These are phyloP conservation scores for Garrulus glandarius DNA, from an alignment of 2,797 vertebrate species.

Conservation along the genomic window DNA sequence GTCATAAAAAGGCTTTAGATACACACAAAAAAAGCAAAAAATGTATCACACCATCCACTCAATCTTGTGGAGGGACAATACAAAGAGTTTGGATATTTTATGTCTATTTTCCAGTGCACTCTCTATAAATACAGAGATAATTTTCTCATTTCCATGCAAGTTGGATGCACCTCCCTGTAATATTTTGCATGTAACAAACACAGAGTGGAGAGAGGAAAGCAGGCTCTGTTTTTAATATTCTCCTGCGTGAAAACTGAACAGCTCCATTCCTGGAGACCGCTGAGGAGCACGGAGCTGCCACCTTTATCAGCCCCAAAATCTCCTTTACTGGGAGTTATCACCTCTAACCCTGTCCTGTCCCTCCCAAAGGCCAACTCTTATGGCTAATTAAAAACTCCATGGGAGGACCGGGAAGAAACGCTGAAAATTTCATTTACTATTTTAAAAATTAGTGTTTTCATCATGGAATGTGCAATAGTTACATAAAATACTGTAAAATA, in stretches of 20 bases:
- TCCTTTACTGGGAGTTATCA: neutral
- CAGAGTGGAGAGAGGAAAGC: neutral
- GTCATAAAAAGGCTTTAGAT: neutral
- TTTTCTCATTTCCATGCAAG: neutral
- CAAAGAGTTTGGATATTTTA: neutral
- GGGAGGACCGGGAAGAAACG: neutral
- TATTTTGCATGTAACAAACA: neutral
- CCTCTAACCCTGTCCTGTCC: neutral
- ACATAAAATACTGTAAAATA: neutral
- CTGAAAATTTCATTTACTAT: neutral
- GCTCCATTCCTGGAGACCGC: neutral
- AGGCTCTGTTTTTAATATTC: neutral
- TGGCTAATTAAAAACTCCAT: neutral
- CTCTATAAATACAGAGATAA: neutral
- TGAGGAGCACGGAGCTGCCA: neutral
- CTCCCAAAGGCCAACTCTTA: neutral
- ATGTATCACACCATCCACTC: rapidly evolving
- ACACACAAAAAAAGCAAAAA: neutral
- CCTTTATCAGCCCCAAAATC: neutral
- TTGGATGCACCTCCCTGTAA: neutral
- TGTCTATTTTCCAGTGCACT: neutral
- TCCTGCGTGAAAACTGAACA: neutral
- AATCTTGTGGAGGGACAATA: neutral
- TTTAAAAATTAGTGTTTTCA: neutral
- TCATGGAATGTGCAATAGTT: rapidly evolving